Evolutionary conservation across 2,888 invertebrate species (phyloP), one percentile per base, ranked within the genome.

Genomic region (Dioctria linearis): DNA sequence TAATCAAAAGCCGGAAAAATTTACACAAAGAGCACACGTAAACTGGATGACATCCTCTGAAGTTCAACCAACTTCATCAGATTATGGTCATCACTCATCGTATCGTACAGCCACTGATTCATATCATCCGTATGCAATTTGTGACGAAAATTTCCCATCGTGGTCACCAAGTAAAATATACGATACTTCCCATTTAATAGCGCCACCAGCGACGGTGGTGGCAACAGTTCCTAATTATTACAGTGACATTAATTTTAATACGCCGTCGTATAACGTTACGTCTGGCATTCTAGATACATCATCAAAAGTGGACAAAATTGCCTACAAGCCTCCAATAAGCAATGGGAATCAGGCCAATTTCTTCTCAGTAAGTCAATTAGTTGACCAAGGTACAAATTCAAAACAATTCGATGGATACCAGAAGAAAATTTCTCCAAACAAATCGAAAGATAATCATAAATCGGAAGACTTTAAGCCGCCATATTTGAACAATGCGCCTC

Each of bases 341-440:
- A 82, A 81, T 79, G 78, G 82, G 0, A 83, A 82, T 5, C 83
- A 83, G 3, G 82, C 88, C 43, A 90, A 90, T 76, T 92, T 93
- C 81, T 86, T 93, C 6, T 92, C 92, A 0, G 92, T 93, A 0
- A 93, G 92, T 85, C 92, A 92, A 81, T 85, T 93, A n/a, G 92
- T 93, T 3, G 92, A 91, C 5, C 84, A 82, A 79, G 78, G 78
- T 90, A 84, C 88, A 85, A 4, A 87, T 87, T 9, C 40, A 71
- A 49, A 83, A 81, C 79, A 82, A 81, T 39, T 40, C 57, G 42
- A 59, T 75, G 43, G 40, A 37, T 39, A 46, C 9, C 59, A 57
- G n/a, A 79, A 46, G 43, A 66, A 66, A 51, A 46, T 61, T 11
- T n/a, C 54, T 5, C 11, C 51, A 40, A 66, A 9, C 3, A 79